Evolutionary conservation across 1,140 invertebrate genomes (phyloP).

Genomic region (Adoxophyes honmai): DNA sequence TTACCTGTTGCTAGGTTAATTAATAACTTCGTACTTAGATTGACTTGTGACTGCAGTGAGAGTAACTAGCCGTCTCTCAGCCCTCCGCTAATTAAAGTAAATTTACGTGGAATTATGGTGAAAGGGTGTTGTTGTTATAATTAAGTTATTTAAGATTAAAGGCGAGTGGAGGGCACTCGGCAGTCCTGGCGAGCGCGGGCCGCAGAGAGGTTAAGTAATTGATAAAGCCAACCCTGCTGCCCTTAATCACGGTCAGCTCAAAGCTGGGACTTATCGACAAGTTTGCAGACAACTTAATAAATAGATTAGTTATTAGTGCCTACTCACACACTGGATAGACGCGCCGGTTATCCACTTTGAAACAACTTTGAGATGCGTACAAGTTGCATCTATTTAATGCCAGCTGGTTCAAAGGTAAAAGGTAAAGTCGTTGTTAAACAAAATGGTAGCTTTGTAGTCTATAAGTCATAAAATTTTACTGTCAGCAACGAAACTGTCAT

Average conservation of each 20-base stretch:
- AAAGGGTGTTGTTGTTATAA: slow-evolving; percentile 38
- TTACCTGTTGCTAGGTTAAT: no score
- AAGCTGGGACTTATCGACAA: slow-evolving; percentile 20
- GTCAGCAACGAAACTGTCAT: no score
- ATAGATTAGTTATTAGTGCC: slow-evolving; percentile 35
- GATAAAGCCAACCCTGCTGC: slow-evolving; percentile 46
- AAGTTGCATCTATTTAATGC: no score
- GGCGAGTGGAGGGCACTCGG: slow-evolving; percentile 30
- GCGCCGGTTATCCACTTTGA: no score
- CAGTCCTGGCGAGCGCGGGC: slow-evolving; percentile 24
- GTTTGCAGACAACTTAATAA: slow-evolving; percentile 28
- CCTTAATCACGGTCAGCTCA: slow-evolving; percentile 42
- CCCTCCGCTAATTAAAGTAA: neutral
- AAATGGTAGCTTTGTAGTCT: no score
- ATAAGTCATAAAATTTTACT: no score
- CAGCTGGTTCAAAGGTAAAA: no score
- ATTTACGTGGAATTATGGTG: slow-evolving; percentile 24
- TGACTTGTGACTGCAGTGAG: no score
- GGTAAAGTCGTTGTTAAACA: no score
- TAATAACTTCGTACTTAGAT: no score
- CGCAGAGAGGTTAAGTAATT: slow-evolving; percentile 49
- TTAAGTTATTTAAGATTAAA: slow-evolving; percentile 59
- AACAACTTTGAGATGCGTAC: no score
- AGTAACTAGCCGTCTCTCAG: no score
- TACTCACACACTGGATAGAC: neutral